Evolutionary conservation across 2,888 invertebrate genomes (phyloP).

Genomic region (Strigamia transsilvanica): DNA sequence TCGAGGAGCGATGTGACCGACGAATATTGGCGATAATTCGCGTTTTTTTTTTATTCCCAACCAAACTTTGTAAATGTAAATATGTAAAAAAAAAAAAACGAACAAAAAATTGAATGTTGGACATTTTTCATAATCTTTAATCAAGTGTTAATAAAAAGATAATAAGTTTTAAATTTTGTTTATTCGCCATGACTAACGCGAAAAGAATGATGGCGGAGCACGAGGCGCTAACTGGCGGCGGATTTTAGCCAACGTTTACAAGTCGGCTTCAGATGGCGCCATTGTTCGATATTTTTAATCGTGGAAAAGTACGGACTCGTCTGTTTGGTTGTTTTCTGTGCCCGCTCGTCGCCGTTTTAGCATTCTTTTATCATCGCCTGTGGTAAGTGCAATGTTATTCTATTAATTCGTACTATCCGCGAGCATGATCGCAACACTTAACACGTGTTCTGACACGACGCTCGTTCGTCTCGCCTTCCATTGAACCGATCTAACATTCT

Average conservation of each 20-base stretch:
- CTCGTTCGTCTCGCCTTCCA: neutral
- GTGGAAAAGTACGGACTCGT: conserved; percentile 38
- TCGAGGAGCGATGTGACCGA: conserved; percentile 10
- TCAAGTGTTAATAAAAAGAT: too few species aligned
- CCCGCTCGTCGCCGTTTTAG: conserved; percentile 45
- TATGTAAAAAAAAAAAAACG: neutral
- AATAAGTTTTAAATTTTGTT: too few species aligned
- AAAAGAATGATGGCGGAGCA: neutral
- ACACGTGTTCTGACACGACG: conserved; percentile 27
- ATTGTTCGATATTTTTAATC: conserved; percentile 41
- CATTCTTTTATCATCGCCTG: conserved; percentile 40
- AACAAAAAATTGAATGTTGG: too few species aligned
- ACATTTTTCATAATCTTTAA: too few species aligned
- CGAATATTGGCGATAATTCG: conserved; percentile 39
- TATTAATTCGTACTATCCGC: conserved; percentile 3
- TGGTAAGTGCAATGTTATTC: conserved; percentile 39
- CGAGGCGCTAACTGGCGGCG: neutral
- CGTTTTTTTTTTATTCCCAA: neutral
- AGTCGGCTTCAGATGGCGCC: conserved; percentile 17
- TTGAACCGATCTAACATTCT: neutral
- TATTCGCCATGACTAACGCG: neutral
- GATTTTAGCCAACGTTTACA: neutral
- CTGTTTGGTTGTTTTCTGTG: conserved; percentile 19
- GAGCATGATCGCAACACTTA: neutral
- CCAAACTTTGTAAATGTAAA: neutral